Conservation (phyloP, 2,797 vertebrate species). For the Gallirallus australis region DNA sequence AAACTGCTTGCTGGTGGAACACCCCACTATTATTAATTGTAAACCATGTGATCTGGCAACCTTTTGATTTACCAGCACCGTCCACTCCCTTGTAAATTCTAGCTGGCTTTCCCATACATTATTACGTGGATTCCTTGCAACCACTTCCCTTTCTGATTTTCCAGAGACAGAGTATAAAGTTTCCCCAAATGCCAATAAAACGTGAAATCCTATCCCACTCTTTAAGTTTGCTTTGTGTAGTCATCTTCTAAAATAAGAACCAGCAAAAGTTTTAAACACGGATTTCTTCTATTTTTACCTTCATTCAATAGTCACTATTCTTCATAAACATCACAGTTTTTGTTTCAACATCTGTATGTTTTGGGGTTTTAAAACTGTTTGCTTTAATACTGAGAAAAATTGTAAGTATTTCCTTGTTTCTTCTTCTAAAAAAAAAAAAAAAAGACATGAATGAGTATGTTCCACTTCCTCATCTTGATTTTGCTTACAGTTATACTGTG, state of each 20-base stretch:
- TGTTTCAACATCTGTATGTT: conserved; percentile 38
- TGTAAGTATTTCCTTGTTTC: conserved; percentile 47
- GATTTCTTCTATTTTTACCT: conserved; percentile 76
- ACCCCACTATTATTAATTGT: conserved; percentile 77
- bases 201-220: conserved; percentile 77
- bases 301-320: conserved; percentile 68
- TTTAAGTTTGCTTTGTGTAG: conserved; percentile 77
- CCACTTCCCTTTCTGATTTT: conserved; percentile 88
- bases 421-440: conserved; percentile 15
- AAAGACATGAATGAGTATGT: background rate
- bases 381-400: conserved; percentile 36
- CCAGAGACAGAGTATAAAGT: conserved; percentile 84
- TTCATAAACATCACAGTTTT: conserved; percentile 67
- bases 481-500: conserved; percentile 18
- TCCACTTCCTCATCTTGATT: conserved; percentile 25
- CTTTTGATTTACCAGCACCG: conserved; percentile 78
- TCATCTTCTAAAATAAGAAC: conserved; percentile 83
- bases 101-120: conserved; percentile 81
- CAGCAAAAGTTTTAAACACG: conserved; percentile 53
- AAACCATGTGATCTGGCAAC: conserved; percentile 70
- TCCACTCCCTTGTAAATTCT: conserved; percentile 83
- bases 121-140: conserved; percentile 85
- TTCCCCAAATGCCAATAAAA: conserved; percentile 84
- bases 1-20: conserved; percentile 69
- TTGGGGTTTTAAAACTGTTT: background rate